These are phyloP conservation scores for Drosophila melanocephala DNA, from an alignment of 2,888 invertebrate genomes.

Conservation along the genomic window DNA sequence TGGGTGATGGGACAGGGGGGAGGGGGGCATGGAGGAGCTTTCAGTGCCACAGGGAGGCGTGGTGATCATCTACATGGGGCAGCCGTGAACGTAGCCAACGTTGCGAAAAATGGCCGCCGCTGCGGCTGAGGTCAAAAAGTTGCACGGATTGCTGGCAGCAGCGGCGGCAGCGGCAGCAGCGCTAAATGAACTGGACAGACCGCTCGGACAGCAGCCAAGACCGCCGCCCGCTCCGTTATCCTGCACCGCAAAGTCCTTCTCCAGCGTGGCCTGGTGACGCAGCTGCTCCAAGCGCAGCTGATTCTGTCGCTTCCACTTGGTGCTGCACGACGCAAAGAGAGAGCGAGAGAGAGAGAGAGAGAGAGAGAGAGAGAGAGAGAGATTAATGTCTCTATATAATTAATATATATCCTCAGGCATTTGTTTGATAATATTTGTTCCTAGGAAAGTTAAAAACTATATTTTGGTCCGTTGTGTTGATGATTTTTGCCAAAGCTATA, in stretches of 20 bases:
- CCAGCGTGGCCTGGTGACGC: conserved; percentile 92
- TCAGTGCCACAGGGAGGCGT: neutral
- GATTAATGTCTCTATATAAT: neutral
- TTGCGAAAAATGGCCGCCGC: conserved; percentile 90
- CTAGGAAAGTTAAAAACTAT: neutral
- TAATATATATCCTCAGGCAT: neutral
- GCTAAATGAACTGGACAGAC: conserved; percentile 79
- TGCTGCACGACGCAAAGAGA: conserved; percentile 86
- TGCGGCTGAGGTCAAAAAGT: conserved; percentile 89
- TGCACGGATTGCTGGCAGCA: conserved; percentile 86
- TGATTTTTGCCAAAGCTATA: neutral
- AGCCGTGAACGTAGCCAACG: conserved; percentile 91
- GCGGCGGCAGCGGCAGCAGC: conserved; percentile 77
- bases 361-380: neutral
- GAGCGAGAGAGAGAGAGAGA: fast-evolving
- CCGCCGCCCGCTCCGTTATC: conserved; percentile 71
- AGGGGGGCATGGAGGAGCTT: neutral
- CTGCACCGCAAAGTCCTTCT: conserved; percentile 88
- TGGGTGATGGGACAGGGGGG: neutral
- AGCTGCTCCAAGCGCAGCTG: conserved; percentile 94
- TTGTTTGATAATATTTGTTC: too few relatives aligned
- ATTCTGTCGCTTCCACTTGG: conserved; percentile 96
- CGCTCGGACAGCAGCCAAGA: conserved; percentile 84
- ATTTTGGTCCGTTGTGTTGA: neutral
- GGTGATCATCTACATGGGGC: conserved; percentile 87